Base-by-base conservation (phyloP, 2,797 vertebrate genomes). In the Tragopan temminckii region DNA sequence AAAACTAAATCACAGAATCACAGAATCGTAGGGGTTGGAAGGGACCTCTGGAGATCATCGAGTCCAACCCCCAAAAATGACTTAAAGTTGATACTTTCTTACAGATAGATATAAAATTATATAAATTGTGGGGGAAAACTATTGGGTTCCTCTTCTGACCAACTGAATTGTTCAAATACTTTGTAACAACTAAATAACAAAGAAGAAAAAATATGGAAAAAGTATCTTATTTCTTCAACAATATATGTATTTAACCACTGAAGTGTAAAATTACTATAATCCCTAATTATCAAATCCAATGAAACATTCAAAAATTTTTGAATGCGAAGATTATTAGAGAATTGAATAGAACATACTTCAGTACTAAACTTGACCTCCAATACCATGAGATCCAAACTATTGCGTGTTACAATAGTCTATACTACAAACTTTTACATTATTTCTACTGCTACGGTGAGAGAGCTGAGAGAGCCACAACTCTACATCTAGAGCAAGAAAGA, bases 401-500 rank as follows among this genome's bases (percentile, higher is more conserved):
- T 85, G 52, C 48, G 24, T 57, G 42, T 70, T 3, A 66, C 58
- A 82, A 64, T 1, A 91, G 64, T n/a, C 72, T 38, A 21, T 85
- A 9, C 38, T 96, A 62, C 53, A 92, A 92, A 92, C 90, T 93
- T 71, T 80, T 68, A 6, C 61, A 66, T 57, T 6, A 6, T 40
- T 85, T 93, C 55, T n/a, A 33, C 84, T 43, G 76, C 74, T 43
- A 24, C 16, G 31, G 40, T 0, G 7, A 87, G 61, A 92, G 80
- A 48, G 31, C 31, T 0, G 7, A 87, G 61, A 92, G 80, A 48
- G 31, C 31, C 84, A 88, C 87, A 90, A 68, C 53, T 91, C 85
- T 9, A 80, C 76, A 66, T 90, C 77, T 89, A 90, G 75, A 82
- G 61, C 20, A 1, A 5, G 52, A 69, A 77, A 81, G 53, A 31